These are phyloP conservation scores for Meriones unguiculatus DNA, from an alignment of 2,113 vertebrate genomes.

Conservation along the genomic window DNA sequence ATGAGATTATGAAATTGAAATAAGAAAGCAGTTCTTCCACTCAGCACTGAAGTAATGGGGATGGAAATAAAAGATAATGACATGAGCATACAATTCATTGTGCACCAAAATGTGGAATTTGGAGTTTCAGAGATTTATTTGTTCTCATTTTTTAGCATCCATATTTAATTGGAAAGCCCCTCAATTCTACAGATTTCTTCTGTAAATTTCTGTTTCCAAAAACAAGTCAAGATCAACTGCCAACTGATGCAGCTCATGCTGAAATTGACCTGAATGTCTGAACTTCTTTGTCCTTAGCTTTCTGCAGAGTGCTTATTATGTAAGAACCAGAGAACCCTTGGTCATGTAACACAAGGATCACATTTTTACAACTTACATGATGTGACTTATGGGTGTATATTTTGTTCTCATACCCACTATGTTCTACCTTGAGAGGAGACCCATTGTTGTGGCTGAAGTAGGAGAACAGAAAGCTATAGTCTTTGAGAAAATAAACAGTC, in stretches of 20 bases:
- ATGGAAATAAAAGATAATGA: background rate
- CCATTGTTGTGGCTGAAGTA: background rate
- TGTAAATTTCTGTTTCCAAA: conserved; percentile 4
- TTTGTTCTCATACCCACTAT: background rate
- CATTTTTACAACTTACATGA: background rate
- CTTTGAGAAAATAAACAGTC: background rate
- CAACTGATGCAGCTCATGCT: background rate
- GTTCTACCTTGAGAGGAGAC: background rate
- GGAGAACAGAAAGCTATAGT: background rate
- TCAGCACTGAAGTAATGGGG: background rate
- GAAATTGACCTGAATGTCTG: background rate
- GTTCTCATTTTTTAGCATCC: conserved; percentile 11
- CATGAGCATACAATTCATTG: background rate
- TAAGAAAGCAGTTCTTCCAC: background rate
- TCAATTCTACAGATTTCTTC: background rate
- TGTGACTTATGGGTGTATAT: background rate
- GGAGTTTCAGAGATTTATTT: background rate
- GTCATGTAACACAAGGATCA: background rate
- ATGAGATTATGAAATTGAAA: background rate
- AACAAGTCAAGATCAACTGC: background rate
- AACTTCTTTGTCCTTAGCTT: background rate
- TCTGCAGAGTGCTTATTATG: background rate
- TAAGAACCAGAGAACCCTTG: background rate
- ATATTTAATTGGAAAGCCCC: background rate
- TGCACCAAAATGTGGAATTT: background rate